Conservation (phyloP, 1,140 invertebrate genomes). For the Ceratitis capitata region DNA sequence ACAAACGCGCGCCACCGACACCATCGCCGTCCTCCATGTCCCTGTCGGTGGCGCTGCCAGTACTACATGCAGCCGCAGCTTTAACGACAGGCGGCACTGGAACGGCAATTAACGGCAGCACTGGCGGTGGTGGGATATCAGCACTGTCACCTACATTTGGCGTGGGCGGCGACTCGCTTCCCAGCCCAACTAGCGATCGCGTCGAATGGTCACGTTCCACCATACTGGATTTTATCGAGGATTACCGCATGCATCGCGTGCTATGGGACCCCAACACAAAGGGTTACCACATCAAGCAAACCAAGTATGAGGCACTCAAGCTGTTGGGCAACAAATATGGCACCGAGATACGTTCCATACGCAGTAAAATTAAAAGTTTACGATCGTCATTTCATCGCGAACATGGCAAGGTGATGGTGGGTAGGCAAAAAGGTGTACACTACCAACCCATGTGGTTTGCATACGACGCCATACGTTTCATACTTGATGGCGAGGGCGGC, state of each 20-base stretch:
- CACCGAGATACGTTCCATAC: conserved; percentile 61
- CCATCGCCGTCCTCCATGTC: conserved; percentile 35
- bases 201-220: conserved; percentile 63
- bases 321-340: conserved; percentile 58
- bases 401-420: conserved; percentile 61
- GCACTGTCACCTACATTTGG: background rate
- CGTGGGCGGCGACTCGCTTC: conserved; percentile 1
- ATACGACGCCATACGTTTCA: conserved; percentile 62
- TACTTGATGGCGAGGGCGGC: conserved; percentile 59
- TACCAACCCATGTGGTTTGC: conserved; percentile 65
- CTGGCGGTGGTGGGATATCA: background rate
- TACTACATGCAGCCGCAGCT: background rate
- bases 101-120: background rate
- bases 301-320: conserved; percentile 61
- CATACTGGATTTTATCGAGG: conserved; percentile 61
- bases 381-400: conserved; percentile 62
- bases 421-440: conserved; percentile 55
- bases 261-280: conserved; percentile 63
- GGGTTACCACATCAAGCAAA: conserved; percentile 63
- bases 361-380: conserved; percentile 62
- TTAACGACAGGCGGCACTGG: background rate
- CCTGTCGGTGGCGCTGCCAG: conserved; percentile 27
- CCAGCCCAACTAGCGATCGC: conserved; percentile 47
- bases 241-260: conserved; percentile 58
- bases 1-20: conserved; percentile 30